Evolutionary conservation across 2,797 vertebrate species (phyloP).

Genomic region (Rhinogobio ventralis): DNA sequence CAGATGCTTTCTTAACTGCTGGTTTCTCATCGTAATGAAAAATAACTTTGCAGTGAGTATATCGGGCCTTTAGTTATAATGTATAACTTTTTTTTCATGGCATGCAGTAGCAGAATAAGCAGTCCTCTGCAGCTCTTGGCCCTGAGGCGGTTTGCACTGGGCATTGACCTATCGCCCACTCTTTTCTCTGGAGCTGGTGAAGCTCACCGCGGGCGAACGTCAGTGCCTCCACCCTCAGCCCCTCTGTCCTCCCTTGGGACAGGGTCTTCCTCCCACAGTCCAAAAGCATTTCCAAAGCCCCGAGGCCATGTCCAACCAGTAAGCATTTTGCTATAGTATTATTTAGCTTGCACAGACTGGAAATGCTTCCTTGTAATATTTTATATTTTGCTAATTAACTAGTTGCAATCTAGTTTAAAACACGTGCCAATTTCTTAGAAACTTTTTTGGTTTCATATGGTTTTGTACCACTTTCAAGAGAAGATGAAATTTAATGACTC

Average conservation of each 20-base stretch:
- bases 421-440: not conserved
- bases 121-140: slow-evolving; percentile 16
- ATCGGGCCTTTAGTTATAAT: not conserved
- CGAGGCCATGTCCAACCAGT: not conserved
- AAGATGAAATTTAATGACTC: not conserved
- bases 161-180: slow-evolving; percentile 26
- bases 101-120: not conserved
- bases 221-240: not conserved
- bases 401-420: not conserved
- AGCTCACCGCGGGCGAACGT: not conserved
- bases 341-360: not conserved
- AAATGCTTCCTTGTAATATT: slow-evolving; percentile 18
- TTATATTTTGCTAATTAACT: not conserved
- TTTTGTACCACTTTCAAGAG: not conserved
- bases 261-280: slow-evolving; percentile 27
- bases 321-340: not conserved
- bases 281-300: slow-evolving; percentile 10
- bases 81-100: slow-evolving; percentile 6
- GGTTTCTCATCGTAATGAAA: not conserved
- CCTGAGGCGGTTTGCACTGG: slow-evolving; percentile 27
- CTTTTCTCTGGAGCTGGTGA: slow-evolving; percentile 21
- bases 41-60: not conserved
- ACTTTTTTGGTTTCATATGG: not conserved
- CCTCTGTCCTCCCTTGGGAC: not conserved
- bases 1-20: not conserved